Percentiles rank a stretch among this genome's conserved stretches.
These are phyloP conservation scores for Agrilus cyanescens DNA, from an alignment of 2,888 invertebrate genomes.

Conservation along the genomic window DNA sequence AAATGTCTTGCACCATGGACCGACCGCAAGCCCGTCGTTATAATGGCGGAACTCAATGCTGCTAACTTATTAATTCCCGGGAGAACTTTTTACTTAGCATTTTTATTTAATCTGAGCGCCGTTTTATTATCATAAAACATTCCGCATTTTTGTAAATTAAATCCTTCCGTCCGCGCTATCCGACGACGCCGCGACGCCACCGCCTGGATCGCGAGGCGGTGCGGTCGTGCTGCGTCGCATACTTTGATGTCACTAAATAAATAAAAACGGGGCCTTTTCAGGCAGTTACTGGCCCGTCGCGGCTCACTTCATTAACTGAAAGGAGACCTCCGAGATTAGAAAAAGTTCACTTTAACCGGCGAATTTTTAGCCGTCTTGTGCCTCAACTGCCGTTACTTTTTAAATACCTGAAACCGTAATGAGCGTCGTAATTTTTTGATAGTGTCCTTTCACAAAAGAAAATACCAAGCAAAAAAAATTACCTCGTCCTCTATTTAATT, in stretches of 20 bases:
- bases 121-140: conserved; percentile 36
- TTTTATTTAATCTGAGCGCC: conserved; percentile 36
- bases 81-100: conserved; percentile 36
- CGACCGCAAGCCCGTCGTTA: too few relatives aligned
- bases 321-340: conserved; percentile 31
- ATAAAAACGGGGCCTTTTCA: conserved; percentile 25
- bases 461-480: too few relatives aligned
- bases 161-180: conserved; percentile 26
- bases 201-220: conserved; percentile 7
- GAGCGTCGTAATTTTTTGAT: too few relatives aligned
- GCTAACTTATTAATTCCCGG: conserved; percentile 34
- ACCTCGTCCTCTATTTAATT: conserved; percentile 53
- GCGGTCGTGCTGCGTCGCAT: conserved; percentile 11
- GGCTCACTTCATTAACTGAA: conserved; percentile 34
- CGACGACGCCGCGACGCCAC: conserved; percentile 9
- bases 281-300: conserved; percentile 28
- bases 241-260: conserved; percentile 29
- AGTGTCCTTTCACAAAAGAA: too few relatives aligned
- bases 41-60: conserved; percentile 13
- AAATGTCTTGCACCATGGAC: too few relatives aligned
- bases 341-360: not conserved
- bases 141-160: conserved; percentile 36
- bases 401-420: too few relatives aligned
- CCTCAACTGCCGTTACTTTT: not conserved
- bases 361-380: not conserved